Percentiles rank a stretch among this genome's conserved stretches.
Conservation (phyloP, 2,888 invertebrate species). For the Pseudoips prasinana region DNA sequence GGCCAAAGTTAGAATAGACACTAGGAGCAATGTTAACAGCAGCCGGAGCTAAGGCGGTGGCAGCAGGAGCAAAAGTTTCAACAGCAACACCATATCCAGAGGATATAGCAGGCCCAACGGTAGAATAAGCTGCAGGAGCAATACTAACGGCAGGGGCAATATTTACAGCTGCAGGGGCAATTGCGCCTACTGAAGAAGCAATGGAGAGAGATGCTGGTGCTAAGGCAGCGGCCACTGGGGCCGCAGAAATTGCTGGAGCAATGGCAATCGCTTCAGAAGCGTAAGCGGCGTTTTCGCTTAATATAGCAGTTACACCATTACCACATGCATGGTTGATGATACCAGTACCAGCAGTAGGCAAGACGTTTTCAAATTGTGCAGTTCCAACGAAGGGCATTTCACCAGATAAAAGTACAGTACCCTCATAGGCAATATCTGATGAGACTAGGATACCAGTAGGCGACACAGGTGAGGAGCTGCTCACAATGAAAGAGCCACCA, state of each 20-base stretch:
- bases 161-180: neutral
- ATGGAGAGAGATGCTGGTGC: neutral
- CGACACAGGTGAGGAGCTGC: constrained; percentile 32
- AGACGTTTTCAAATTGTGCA: constrained; percentile 35
- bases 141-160: no score
- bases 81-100: neutral
- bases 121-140: no score
- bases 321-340: constrained; percentile 37
- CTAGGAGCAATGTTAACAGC: no score
- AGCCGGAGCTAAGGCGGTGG: no score
- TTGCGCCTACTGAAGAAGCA: neutral
- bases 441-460: constrained; percentile 36
- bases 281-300: neutral
- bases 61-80: neutral
- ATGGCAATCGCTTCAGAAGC: neutral
- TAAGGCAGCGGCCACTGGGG: neutral
- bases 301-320: constrained; percentile 19
- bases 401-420: constrained; percentile 30
- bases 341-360: constrained; percentile 35
- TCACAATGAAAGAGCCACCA: constrained; percentile 33
- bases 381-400: constrained; percentile 43
- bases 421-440: constrained; percentile 42
- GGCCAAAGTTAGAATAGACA: no score
- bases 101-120: neutral
- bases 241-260: neutral